Conservation (phyloP, 1,140 invertebrate species). For the Heliothis subflexa region DNA sequence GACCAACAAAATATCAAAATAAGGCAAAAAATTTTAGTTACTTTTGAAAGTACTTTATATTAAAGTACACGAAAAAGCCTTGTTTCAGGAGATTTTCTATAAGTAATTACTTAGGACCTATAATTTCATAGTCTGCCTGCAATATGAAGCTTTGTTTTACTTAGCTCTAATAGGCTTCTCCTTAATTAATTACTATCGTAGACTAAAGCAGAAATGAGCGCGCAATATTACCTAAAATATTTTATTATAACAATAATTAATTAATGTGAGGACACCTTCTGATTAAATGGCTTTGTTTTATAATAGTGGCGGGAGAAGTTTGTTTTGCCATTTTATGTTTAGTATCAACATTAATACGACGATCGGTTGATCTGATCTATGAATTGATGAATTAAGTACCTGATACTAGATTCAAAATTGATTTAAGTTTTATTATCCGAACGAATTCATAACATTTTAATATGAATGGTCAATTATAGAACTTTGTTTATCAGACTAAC, state of each 20-base stretch:
- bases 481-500: too few species aligned
- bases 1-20: too few species aligned
- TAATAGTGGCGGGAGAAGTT: background rate
- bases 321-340: background rate
- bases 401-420: too few species aligned
- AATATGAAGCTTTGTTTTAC: constrained; percentile 5
- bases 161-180: constrained; percentile 6
- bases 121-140: background rate
- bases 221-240: background rate
- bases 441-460: too few species aligned
- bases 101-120: background rate
- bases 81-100: background rate
- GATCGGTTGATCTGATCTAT: too few species aligned
- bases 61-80: background rate
- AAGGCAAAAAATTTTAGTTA: too few species aligned
- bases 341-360: background rate
- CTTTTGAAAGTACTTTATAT: background rate
- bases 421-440: too few species aligned
- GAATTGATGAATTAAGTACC: too few species aligned
- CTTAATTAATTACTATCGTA: constrained; percentile 7
- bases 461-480: too few species aligned
- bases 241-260: background rate
- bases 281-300: constrained; percentile 1
- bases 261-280: background rate
- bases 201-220: constrained; percentile 18